These are phyloP conservation scores for Drosophila emarginata DNA, from an alignment of 2,888 invertebrate genomes.

Conservation along the genomic window DNA sequence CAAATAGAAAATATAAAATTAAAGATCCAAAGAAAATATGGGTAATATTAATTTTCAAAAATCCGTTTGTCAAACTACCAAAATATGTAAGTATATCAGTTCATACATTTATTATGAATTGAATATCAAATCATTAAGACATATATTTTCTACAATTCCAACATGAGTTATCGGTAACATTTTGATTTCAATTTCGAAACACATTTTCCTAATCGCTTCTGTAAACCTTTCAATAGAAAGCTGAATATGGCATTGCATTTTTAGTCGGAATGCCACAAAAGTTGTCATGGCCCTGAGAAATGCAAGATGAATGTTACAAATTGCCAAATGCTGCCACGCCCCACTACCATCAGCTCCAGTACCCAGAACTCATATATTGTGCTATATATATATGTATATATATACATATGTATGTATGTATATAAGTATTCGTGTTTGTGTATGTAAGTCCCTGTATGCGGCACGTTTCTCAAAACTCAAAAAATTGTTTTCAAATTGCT, in stretches of 20 bases:
- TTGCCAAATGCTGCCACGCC: conserved; percentile 41
- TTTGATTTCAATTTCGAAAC: neutral
- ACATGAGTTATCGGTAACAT: neutral
- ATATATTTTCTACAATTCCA: neutral
- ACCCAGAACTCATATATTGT: conserved; percentile 6
- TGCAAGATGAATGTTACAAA: conserved; percentile 39
- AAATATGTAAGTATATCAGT: too few species aligned
- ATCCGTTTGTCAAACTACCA: too few species aligned
- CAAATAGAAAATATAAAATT: too few species aligned
- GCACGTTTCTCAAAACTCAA: conserved; percentile 41
- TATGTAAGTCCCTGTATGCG: conserved; percentile 35
- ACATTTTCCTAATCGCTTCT: neutral
- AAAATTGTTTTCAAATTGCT: conserved; percentile 55
- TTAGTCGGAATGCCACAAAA: conserved; percentile 20
- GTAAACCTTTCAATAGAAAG: neutral
- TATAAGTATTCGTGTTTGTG: conserved; percentile 25
- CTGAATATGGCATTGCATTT: neutral
- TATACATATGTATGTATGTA: neutral
- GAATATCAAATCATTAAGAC: too few species aligned
- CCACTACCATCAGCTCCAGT: neutral
- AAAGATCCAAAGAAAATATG: too few species aligned
- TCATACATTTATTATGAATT: too few species aligned
- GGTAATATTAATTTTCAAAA: too few species aligned
- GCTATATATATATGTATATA: neutral
- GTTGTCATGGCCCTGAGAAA: conserved; percentile 15